phyloP scores from a whole-genome alignment of 2,888 invertebrate genomes.

The Cantharis rufa region DNA sequence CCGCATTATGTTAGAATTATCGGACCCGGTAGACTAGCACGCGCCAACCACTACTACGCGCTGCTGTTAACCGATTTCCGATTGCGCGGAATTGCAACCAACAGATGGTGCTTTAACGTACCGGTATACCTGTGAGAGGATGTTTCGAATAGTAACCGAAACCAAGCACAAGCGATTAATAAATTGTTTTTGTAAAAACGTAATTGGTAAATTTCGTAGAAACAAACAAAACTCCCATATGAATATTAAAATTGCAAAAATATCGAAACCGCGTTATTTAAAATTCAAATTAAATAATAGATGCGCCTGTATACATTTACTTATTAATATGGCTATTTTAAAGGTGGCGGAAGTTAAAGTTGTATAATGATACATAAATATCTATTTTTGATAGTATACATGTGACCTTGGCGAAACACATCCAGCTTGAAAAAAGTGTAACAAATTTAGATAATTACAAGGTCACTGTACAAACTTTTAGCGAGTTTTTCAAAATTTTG shows the following conservation, averaged over 20 bases:
- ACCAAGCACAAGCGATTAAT: too few relatives aligned
- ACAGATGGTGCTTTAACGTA: too few relatives aligned
- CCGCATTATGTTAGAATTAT: background rate
- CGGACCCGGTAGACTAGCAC: background rate
- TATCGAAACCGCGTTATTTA: background rate
- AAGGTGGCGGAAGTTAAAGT: background rate
- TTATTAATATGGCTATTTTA: background rate
- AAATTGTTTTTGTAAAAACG: background rate
- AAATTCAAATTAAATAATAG: background rate
- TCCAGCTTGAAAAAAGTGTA: background rate
- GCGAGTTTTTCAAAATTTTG: background rate
- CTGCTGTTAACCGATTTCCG: background rate
- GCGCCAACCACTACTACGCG: background rate
- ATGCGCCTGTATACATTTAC: background rate
- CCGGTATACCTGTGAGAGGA: too few relatives aligned
- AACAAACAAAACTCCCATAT: background rate
- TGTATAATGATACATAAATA: background rate
- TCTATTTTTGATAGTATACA: background rate
- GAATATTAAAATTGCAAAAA: background rate
- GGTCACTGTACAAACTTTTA: background rate
- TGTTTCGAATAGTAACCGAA: too few relatives aligned
- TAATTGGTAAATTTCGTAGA: background rate
- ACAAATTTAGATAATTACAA: constrained; percentile 3
- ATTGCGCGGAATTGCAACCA: too few relatives aligned
- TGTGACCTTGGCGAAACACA: background rate